Evolutionary conservation across 64 coral and sea anemone genomes (phyloP).

Genomic region (Acropora yongei): DNA sequence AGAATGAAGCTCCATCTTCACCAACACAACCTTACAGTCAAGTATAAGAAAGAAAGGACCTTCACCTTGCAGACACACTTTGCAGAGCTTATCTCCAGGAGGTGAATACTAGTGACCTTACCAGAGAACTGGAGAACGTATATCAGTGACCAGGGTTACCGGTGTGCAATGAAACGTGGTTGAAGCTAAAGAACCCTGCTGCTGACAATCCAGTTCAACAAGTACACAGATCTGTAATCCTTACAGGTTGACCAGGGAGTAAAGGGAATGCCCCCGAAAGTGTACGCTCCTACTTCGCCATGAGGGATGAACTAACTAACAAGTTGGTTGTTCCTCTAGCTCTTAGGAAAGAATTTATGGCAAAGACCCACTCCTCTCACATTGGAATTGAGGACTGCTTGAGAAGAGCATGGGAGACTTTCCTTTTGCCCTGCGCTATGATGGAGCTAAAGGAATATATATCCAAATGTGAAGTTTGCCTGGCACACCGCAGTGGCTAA

Average conservation of each 20-base stretch:
- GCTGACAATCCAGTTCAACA: conserved; percentile 25
- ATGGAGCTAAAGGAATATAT: conserved; percentile 22
- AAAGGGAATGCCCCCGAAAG: not conserved
- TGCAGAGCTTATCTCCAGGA: not conserved
- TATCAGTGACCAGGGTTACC: not conserved
- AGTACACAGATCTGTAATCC: not conserved
- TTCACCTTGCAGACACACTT: not conserved
- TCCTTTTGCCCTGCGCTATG: conserved; percentile 42
- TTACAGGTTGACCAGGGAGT: not conserved
- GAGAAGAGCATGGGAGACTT: conserved; percentile 30
- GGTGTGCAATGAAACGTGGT: not conserved
- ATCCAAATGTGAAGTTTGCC: conserved; percentile 23
- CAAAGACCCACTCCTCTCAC: conserved; percentile 32
- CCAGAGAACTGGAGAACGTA: not conserved
- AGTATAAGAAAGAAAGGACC: not conserved
- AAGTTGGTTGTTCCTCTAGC: conserved; percentile 31
- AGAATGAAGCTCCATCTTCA: not conserved
- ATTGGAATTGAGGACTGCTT: conserved; percentile 26
- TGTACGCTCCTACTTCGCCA: not conserved
- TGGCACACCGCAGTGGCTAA: conserved; percentile 9
- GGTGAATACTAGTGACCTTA: not conserved
- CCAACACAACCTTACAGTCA: not conserved
- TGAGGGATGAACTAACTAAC: conserved; percentile 1
- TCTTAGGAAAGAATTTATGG: conserved; percentile 39
- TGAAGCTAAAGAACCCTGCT: conserved; percentile 11